A percentile compares a stretch with the other conserved stretches of the same genome.
Conservation (phyloP, 2,113 vertebrate species). For the Enhydra lutris region DNA sequence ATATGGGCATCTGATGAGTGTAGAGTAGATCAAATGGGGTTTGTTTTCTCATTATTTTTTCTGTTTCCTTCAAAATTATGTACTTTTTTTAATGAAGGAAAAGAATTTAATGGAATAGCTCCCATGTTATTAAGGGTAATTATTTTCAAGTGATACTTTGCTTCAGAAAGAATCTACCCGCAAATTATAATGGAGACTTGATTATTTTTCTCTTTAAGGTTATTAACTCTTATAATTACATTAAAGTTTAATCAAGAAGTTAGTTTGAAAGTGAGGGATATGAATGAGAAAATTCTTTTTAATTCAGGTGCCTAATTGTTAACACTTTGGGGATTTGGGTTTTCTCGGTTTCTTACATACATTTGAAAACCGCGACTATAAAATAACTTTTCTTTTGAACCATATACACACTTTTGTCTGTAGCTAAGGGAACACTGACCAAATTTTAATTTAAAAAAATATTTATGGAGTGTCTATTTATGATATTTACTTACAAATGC, state of each 20-base stretch:
- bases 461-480: background rate
- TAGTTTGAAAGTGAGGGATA: conserved; percentile 51
- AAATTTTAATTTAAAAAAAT: background rate
- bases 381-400: conserved; percentile 37
- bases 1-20: background rate
- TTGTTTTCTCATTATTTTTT: conserved; percentile 36
- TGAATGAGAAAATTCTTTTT: conserved; percentile 51
- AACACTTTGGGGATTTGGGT: background rate
- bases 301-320: conserved; percentile 40
- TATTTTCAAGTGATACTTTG: conserved; percentile 56
- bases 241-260: conserved; percentile 74
- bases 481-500: background rate
- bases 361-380: conserved; percentile 17
- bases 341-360: conserved; percentile 22
- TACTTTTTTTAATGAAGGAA: conserved; percentile 9
- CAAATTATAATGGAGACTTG: conserved; percentile 59
- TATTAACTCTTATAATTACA: conserved; percentile 77
- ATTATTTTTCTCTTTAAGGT: conserved; percentile 73
- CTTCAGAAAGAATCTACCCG: conserved; percentile 56
- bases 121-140: conserved; percentile 51
- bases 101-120: conserved; percentile 39
- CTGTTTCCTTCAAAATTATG: conserved; percentile 30
- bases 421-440: background rate
- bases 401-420: background rate
- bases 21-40: background rate